These are phyloP conservation scores for Petrocephalus sullivani DNA, from an alignment of 2,797 vertebrate genomes.

Conservation along the genomic window DNA sequence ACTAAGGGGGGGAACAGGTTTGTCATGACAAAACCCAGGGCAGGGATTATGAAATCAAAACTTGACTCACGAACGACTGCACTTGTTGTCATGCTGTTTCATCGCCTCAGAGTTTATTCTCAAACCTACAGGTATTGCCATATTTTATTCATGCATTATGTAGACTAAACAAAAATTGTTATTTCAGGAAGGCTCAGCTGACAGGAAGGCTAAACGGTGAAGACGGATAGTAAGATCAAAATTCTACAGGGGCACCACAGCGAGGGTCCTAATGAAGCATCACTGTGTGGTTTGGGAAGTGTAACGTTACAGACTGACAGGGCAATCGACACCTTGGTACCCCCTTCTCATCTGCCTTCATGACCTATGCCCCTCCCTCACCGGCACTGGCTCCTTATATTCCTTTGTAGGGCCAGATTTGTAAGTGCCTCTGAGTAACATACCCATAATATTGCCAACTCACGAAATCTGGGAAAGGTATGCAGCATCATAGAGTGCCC, in stretches of 20 bases:
- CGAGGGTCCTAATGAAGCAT: neutral
- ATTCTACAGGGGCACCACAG: neutral
- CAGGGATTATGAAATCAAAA: neutral
- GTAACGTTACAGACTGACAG: neutral
- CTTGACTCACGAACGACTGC: neutral
- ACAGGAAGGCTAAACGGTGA: neutral
- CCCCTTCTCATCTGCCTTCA: neutral
- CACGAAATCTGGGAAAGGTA: neutral
- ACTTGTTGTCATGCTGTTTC: neutral
- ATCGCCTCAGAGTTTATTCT: neutral
- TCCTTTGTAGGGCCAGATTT: neutral
- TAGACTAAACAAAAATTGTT: neutral
- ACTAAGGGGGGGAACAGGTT: neutral
- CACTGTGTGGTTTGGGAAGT: neutral
- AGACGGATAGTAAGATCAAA: neutral
- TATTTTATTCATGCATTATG: neutral
- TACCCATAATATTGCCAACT: neutral
- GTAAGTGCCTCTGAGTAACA: neutral
- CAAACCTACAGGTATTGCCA: neutral
- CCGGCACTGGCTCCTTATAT: neutral
- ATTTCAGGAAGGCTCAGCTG: neutral
- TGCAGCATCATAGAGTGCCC: neutral
- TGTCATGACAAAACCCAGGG: neutral
- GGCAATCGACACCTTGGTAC: neutral
- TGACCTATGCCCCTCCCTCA: neutral